These are phyloP conservation scores for Pantherophis alleghaniensis DNA, from an alignment of 2,797 vertebrate genomes.

Conservation along the genomic window DNA sequence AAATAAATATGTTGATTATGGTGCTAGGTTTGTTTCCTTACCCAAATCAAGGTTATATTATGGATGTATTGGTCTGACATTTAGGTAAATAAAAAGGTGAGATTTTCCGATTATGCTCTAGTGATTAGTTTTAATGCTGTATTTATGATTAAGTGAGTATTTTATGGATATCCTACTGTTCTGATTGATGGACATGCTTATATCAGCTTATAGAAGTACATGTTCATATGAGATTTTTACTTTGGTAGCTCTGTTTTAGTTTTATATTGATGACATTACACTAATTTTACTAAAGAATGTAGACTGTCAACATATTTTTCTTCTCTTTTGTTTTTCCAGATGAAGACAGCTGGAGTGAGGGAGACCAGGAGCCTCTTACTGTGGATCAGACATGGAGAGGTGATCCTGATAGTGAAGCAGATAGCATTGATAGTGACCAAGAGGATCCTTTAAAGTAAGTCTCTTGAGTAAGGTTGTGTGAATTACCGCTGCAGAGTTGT, in stretches of 20 bases:
- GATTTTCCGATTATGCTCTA: not conserved
- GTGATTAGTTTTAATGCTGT: not conserved
- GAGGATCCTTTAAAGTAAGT: conserved; percentile 96
- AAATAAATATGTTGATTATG: not conserved
- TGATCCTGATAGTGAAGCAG: conserved; percentile 95
- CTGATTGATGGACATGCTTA: rapidly evolving
- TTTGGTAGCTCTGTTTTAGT: not conserved
- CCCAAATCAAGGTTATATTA: not conserved
- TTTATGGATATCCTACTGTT: not conserved
- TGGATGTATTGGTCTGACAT: not conserved
- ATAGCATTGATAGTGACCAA: conserved; percentile 95
- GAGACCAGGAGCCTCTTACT: conserved; percentile 85
- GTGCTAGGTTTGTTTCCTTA: not conserved
- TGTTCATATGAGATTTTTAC: not conserved
- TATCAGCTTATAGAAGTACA: rapidly evolving
- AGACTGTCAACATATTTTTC: not conserved
- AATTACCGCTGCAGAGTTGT: not conserved
- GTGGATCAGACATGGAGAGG: conserved; percentile 96
- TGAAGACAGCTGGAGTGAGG: conserved; percentile 95
- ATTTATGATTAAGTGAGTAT: not conserved
- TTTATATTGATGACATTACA: not conserved
- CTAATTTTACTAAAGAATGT: not conserved
- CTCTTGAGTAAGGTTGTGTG: not conserved
- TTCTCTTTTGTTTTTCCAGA: conserved; percentile 70
- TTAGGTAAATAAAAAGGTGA: not conserved